A percentile compares a stretch with the other conserved stretches of the same genome.
Evolutionary conservation across 2,888 invertebrate genomes (phyloP).

Genomic region (Metallyticus violacea): DNA sequence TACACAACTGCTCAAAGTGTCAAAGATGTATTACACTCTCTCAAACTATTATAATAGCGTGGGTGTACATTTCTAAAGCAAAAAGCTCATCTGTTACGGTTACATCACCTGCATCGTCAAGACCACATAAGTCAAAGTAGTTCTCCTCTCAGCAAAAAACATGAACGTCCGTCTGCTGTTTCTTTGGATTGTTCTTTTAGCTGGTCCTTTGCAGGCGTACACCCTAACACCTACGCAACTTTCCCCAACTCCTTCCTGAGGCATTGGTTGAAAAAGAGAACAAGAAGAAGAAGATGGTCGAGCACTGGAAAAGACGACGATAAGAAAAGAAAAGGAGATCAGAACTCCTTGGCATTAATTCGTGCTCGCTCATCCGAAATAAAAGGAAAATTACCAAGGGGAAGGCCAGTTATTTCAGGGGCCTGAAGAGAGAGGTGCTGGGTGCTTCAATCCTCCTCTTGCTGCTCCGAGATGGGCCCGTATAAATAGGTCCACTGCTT

Average conservation of each 20-base stretch:
- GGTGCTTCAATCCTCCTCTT: background rate
- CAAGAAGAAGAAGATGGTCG: background rate
- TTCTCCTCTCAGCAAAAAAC: no score
- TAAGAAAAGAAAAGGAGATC: background rate
- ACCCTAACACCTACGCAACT: background rate
- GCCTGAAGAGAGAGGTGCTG: background rate
- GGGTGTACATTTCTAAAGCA: no score
- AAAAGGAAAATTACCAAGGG: background rate
- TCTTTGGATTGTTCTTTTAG: slow-evolving; percentile 5
- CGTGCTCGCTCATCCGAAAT: background rate
- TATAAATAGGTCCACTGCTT: background rate
- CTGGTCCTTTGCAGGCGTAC: background rate
- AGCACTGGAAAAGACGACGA: background rate
- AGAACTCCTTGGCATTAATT: background rate
- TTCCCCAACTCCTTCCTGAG: no score
- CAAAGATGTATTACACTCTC: no score
- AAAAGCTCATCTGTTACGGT: no score
- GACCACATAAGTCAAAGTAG: no score
- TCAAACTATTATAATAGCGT: no score
- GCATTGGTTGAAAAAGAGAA: background rate
- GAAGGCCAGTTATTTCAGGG: background rate
- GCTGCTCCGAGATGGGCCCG: background rate
- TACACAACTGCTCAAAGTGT: no score
- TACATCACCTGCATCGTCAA: no score
- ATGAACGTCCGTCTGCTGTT: background rate